phyloP scores from a whole-genome alignment of 1,140 invertebrate genomes.

The Neelides sp. region DNA sequence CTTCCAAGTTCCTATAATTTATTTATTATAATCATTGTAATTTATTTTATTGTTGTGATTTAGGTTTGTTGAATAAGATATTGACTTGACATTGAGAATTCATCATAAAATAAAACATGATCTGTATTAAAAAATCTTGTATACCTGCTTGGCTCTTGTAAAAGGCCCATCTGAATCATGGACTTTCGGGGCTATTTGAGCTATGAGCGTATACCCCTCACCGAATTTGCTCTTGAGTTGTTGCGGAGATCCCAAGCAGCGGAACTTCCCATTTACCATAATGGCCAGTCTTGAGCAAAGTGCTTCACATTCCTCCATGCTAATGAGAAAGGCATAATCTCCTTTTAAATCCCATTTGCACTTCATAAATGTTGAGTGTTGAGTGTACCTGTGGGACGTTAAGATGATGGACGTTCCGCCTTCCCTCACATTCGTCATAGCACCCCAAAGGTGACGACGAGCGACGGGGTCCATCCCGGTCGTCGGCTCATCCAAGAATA shows the following conservation, averaged over 20 bases:
- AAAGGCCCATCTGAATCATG: slow-evolving; percentile 20
- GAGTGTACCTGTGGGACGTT: slow-evolving; percentile 56
- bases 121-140: no score
- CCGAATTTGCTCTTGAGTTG: slow-evolving; percentile 47
- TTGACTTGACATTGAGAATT: no score
- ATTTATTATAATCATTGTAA: background rate
- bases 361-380: background rate
- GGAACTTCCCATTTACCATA: slow-evolving; percentile 43
- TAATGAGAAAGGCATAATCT: slow-evolving; percentile 15
- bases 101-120: no score
- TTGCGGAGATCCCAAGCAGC: slow-evolving; percentile 41
- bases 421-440: slow-evolving; percentile 48
- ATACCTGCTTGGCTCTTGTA: slow-evolving; percentile 26
- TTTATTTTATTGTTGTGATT: background rate
- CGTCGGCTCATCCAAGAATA: slow-evolving; percentile 57
- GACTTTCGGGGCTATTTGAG: slow-evolving; percentile 27
- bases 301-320: slow-evolving; percentile 46
- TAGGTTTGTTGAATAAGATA: no score
- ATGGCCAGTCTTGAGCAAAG: slow-evolving; percentile 42
- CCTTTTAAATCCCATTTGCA: background rate
- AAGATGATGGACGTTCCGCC: slow-evolving; percentile 57
- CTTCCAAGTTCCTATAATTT: slow-evolving; percentile 19
- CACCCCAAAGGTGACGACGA: slow-evolving; percentile 63
- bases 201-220: slow-evolving; percentile 43
- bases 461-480: slow-evolving; percentile 66